phyloP scores from a whole-genome alignment of 1,140 invertebrate species.

The Mamestra configurata region DNA sequence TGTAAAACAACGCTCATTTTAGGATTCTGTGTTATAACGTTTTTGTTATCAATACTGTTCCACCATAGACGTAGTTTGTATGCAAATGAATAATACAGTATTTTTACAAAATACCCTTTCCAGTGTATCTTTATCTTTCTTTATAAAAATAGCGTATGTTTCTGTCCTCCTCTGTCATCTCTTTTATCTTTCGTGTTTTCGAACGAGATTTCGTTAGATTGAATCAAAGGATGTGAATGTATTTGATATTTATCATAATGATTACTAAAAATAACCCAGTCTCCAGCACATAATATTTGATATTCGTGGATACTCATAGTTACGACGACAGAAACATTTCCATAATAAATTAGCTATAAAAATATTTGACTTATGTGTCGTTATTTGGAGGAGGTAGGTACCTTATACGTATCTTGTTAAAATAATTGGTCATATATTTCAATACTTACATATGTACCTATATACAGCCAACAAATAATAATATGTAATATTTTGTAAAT shows the following conservation, averaged over 20 bases:
- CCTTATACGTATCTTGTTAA: not conserved
- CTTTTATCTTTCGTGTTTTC: not conserved
- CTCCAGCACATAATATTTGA: not conserved
- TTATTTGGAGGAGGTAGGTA: not conserved
- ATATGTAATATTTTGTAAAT: not conserved
- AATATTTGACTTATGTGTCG: not conserved
- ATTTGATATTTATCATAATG: not conserved
- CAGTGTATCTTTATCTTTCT: too few species aligned
- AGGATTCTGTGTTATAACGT: not conserved
- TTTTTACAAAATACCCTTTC: not conserved
- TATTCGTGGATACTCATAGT: not conserved
- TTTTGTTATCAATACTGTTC: conserved; percentile 34
- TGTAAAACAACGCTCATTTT: conserved; percentile 9
- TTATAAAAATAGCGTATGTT: too few species aligned
- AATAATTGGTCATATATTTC: not conserved
- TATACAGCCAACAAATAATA: not conserved
- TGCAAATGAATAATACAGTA: conserved; percentile 1
- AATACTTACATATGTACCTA: not conserved
- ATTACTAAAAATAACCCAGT: not conserved
- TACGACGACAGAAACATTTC: not conserved
- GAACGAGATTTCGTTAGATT: too few species aligned
- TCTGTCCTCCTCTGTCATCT: too few species aligned
- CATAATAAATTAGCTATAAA: too few species aligned
- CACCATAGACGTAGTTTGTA: not conserved
- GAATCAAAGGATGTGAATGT: too few species aligned